A percentile compares a stretch with the other conserved stretches of the same genome.
phyloP scores from a whole-genome alignment of 1,140 invertebrate species.

The Hyles vespertilio region DNA sequence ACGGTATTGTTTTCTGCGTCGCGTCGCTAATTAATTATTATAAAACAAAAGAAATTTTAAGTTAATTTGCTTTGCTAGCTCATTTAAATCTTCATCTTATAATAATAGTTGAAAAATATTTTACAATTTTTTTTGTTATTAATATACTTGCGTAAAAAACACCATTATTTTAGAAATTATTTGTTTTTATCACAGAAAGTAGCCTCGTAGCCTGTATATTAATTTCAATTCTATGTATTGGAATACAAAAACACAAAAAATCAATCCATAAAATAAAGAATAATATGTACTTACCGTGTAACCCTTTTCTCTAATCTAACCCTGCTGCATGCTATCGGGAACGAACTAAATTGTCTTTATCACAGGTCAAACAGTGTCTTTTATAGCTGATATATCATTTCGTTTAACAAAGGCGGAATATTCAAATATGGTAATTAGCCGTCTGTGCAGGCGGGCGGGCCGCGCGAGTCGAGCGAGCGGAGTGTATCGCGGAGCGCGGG shows the following conservation, averaged over 20 bases:
- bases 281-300: constrained; percentile 14
- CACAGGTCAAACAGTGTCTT: not conserved
- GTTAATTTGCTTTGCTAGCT: too few species aligned
- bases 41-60: too few species aligned
- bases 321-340: constrained; percentile 3
- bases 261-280: constrained; percentile 3
- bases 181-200: not conserved
- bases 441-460: constrained; percentile 3
- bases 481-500: constrained; percentile 45
- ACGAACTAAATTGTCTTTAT: not conserved
- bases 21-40: too few species aligned
- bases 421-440: constrained; percentile 15
- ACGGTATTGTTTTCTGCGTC: too few species aligned
- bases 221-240: too few species aligned
- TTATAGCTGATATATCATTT: not conserved
- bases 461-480: constrained; percentile 22
- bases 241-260: not conserved
- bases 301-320: constrained; percentile 4
- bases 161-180: too few species aligned
- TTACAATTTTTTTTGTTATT: too few species aligned
- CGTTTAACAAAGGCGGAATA: constrained; percentile 9
- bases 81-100: too few species aligned
- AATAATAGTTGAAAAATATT: too few species aligned
- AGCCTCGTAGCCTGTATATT: not conserved
- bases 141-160: too few species aligned